Evolutionary conservation across 2,113 vertebrate species (phyloP).

Genomic region (Reinhardtius hippoglossoides): DNA sequence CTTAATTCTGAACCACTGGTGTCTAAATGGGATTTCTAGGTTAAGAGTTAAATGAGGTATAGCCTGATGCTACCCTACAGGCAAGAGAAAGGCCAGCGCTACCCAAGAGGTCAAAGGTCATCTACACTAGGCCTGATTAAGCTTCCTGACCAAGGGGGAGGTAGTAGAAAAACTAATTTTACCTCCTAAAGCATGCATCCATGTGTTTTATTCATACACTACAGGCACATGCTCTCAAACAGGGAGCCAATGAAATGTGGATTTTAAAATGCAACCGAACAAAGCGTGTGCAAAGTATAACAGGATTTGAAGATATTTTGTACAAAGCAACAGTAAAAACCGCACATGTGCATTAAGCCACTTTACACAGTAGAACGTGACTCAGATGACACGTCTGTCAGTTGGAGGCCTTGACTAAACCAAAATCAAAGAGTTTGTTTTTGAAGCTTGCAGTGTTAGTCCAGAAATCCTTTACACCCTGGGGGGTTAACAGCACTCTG

Average conservation of each 20-base stretch:
- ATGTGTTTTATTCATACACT: conserved; percentile 29
- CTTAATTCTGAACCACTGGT: conserved; percentile 3
- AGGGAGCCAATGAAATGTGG: conserved; percentile 22
- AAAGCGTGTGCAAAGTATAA: not conserved
- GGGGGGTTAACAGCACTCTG: conserved; percentile 66
- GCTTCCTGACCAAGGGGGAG: conserved; percentile 53
- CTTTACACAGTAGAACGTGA: not conserved
- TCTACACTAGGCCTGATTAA: conserved; percentile 58
- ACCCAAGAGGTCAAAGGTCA: conserved; percentile 60
- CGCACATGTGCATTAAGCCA: not conserved
- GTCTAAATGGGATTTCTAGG: conserved; percentile 2
- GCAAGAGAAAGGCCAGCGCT: conserved; percentile 55
- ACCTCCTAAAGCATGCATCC: conserved; percentile 18
- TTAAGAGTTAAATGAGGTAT: conserved; percentile 54
- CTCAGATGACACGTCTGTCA: not conserved
- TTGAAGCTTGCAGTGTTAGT: conserved; percentile 49
- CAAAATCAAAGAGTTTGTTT: conserved; percentile 58
- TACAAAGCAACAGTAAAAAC: not conserved
- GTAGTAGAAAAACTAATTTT: conserved; percentile 28
- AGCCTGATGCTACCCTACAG: conserved; percentile 43
- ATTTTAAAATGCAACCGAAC: not conserved
- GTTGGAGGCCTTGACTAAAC: conserved; percentile 13
- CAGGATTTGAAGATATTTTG: not conserved
- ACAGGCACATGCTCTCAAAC: conserved; percentile 23
- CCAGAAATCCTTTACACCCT: conserved; percentile 58